Evolutionary conservation across 92 coral and sea anemone species (phyloP), one percentile per base, ranked within the genome.

Genomic region (Epizoanthus fatuus): DNA sequence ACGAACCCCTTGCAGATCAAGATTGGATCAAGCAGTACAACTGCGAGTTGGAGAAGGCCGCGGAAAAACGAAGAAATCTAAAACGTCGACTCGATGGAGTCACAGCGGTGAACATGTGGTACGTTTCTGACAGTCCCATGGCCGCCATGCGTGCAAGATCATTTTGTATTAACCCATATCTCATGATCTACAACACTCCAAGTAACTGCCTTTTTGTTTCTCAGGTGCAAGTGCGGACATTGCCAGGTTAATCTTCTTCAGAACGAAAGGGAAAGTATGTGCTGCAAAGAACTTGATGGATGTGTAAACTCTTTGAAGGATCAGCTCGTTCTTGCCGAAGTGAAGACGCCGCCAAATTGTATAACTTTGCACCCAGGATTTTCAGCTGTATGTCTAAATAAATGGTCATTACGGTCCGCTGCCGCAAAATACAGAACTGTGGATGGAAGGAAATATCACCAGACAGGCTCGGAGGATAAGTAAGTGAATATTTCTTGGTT

Each of bases 371-470:
- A 69, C 13, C 75, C 56, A 4, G 75, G 55, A 25, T 69, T 69
- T 44, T 25, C 42, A 13, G 32, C 74, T 13, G 74, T 69, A 8
- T 69, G 74, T 12, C 74, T 69, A 16, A 69, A 39, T 51, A 69
- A 69, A 44, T 40, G 54, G 55, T 42, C 74, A 9, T 32, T 69
- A 8, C 74, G 56, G 15, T 69, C 74, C 14, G 74, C 74, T 69
- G 42, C 56, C 74, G 10, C 56, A 69, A 69, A 69, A 32, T 69
- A 69, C 74, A 38, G 74, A 69, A 69, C 74, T 4, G 35, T 69
- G 9, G 74, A 69, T 69, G 74, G 74, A 69, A 53, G 45, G 1
- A 69, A 42, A 69, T 69, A 69, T 69, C 74, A 55, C 45, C 74
- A 69, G 55, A 69, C 42, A 14, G 74, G 74, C 15, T 14, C 74